Base-by-base conservation (phyloP, 2,113 vertebrate species). In the Ursus arctos region DNA sequence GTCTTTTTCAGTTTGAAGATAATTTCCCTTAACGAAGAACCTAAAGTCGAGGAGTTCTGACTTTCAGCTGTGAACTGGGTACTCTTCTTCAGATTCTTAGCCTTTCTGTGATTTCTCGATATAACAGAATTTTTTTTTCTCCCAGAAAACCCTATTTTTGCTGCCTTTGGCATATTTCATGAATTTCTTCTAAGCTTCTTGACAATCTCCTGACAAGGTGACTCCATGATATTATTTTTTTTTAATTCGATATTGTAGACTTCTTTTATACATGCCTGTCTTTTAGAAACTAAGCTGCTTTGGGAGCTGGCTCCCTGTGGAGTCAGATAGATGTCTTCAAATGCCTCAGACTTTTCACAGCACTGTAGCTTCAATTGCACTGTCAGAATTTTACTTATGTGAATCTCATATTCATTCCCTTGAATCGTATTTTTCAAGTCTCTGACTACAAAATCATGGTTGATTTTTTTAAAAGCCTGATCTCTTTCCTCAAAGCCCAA, bases 341-440 rank as follows among this genome's bases (percentile, higher is more conserved):
- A 86, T 59, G 74, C 36, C 36, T 81, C n/a, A 80, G 61, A 7
- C 11, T 81, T 87, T 74, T 86, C 33, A 47, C 26, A 88, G 80
- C 24, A 80, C 13, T 47, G 31, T 83, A 80, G 21, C 19, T 47
- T 76, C 43, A 55, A 51, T 15, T 84, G 21, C 84, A 90, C 74
- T 96, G 26, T 91, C 16, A 88, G 69, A 69, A 86, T 88, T 94
- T 92, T 67, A 92, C 31, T 71, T 69, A 76, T 55, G 82, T 31
- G 28, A 93, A 85, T 91, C 36, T 69, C 31, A 88, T 84, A 47
- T n/a, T 83, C 43, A 86, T 87, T 21, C 2, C 7, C 8, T 69
- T 93, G 31, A 90, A 57, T 94, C 36, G 91, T 81, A 95, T 86
- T 94, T 61, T 94, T 91, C 47, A 88, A 91, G 55, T 69, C 19